Evolutionary conservation across 2,888 invertebrate genomes (phyloP).

Genomic region (Heliconius hortense): DNA sequence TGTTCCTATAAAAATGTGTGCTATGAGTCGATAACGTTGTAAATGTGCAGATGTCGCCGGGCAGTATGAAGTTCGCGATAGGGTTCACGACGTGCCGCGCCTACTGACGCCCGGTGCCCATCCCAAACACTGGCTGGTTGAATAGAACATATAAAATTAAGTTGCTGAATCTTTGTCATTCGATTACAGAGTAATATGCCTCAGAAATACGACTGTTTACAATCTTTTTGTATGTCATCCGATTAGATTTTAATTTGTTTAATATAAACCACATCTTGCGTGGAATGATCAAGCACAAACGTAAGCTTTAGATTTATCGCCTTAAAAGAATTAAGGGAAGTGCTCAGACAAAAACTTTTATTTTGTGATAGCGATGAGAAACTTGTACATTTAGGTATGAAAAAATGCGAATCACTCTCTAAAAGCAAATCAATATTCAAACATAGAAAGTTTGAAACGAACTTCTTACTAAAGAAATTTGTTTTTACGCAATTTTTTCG

Average conservation of each 20-base stretch:
- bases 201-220: constrained; percentile 14
- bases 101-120: constrained; percentile 55
- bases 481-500: constrained; percentile 52
- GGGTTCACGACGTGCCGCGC: constrained; percentile 69
- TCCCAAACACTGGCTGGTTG: constrained; percentile 47
- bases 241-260: constrained; percentile 23
- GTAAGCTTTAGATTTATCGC: constrained; percentile 64
- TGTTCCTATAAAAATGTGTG: constrained; percentile 77
- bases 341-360: constrained; percentile 66
- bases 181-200: constrained; percentile 31
- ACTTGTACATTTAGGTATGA: constrained; percentile 76
- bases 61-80: constrained; percentile 72
- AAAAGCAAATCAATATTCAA: constrained; percentile 74
- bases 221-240: constrained; percentile 9
- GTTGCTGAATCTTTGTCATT: constrained; percentile 51
- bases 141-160: constrained; percentile 50
- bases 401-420: constrained; percentile 72
- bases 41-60: constrained; percentile 77
- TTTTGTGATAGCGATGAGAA: constrained; percentile 70
- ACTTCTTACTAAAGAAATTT: constrained; percentile 53
- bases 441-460: constrained; percentile 66
- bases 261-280: constrained; percentile 26
- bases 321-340: constrained; percentile 68
- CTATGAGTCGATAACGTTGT: constrained; percentile 71
- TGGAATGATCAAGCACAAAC: constrained; percentile 48